Base-by-base conservation (phyloP, 2,113 vertebrate species). In the Hypomesus transpacificus region DNA sequence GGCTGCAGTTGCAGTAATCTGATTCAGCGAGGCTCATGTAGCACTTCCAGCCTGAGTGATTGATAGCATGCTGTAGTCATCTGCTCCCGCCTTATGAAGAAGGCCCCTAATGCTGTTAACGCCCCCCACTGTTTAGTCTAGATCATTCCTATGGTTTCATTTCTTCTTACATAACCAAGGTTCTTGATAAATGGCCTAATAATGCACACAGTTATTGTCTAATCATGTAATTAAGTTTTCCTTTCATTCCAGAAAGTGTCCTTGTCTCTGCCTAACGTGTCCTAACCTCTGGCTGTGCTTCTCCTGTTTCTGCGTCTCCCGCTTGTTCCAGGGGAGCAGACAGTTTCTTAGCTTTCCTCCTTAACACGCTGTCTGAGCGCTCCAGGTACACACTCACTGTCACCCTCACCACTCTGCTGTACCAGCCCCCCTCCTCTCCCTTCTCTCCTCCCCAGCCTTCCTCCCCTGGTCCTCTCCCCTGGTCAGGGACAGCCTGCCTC, bases 251-350 rank as follows among this genome's bases (percentile, higher is more conserved):
- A 28, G 1, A 21, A 59, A n/a, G 28, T 65, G 66, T 39, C 31
- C 22, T 17, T 66, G 7, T 20, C 22, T 21, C 26, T 76, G 16
- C 51, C 24, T 63, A 58, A 58, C 39, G 2, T 46, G 39, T 13
- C 51, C 78, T 87, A 84, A 87, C 85, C 13, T 28, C 22, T 1
- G 24, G 68, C 80, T 85, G 16, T 87, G 66, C 50, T 71, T 87
- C 26, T 84, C 51, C 21, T 66, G 16, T 66, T 85, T 73, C 78
- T 31, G 26, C 58, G 14, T 34, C 62, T 79, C 70, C 71, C 78
- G 85, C 81, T 73, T 80, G 69, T 80, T 84, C 76, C 89, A 92
- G 91, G 85, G 91, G 90, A 87, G 90, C 88, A 1, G 90, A 92
- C 80, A 84, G 85, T 82, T 89, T 91, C 83, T 88, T 91, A 89